phyloP scores from a whole-genome alignment of 2,797 vertebrate species.

The Cercopithecus hamlyni region DNA sequence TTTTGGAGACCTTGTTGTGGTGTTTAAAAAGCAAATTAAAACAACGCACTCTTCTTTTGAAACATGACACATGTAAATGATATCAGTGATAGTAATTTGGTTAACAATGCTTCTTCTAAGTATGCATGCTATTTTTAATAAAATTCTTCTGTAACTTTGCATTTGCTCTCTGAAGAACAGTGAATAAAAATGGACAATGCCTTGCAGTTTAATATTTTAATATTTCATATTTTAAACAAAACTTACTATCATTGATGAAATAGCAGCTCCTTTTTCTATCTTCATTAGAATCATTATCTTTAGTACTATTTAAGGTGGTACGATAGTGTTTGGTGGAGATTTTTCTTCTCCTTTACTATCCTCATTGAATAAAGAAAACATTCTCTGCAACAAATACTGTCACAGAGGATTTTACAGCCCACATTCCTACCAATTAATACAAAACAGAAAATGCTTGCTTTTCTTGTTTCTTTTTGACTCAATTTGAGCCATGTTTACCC shows the following conservation, averaged over 20 bases:
- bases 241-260: not conserved
- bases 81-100: slow-evolving; percentile 81
- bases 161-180: slow-evolving; percentile 57
- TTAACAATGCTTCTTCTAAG: slow-evolving; percentile 79
- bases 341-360: not conserved
- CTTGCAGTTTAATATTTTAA: not conserved
- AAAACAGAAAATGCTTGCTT: not conserved
- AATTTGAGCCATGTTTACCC: slow-evolving; percentile 8
- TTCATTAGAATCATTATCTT: not conserved
- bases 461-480: slow-evolving; percentile 29
- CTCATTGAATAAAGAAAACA: not conserved
- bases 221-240: slow-evolving; percentile 15
- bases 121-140: slow-evolving; percentile 77
- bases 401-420: not conserved
- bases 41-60: slow-evolving; percentile 79
- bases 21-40: slow-evolving; percentile 84
- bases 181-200: slow-evolving; percentile 13
- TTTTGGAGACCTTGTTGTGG: slow-evolving; percentile 76
- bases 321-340: not conserved
- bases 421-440: slow-evolving; percentile 26
- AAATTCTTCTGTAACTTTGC: slow-evolving; percentile 77
- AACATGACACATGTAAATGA: slow-evolving; percentile 79
- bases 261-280: not conserved
- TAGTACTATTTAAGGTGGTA: not conserved
- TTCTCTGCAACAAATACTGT: not conserved